Conservation (phyloP, 2,113 vertebrate species). For the Theropithecus gelada region DNA sequence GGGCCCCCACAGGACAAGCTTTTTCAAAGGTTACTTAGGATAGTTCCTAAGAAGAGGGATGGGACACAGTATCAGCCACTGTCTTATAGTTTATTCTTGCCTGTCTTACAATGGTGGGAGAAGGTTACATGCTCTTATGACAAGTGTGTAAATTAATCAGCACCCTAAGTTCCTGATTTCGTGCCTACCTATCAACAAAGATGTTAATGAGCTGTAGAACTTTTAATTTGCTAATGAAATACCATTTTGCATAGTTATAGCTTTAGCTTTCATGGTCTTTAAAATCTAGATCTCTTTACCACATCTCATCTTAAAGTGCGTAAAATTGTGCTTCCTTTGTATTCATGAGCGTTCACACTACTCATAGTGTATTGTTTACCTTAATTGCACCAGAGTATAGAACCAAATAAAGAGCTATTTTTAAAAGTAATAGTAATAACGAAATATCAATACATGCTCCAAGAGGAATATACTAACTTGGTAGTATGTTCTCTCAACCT, state of each 20-base stretch:
- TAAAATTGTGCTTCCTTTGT: neutral
- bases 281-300: neutral
- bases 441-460: neutral
- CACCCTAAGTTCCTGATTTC: neutral
- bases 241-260: neutral
- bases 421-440: neutral
- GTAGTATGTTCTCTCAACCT: conserved; percentile 17
- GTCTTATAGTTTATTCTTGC: neutral
- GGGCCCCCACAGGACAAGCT: neutral
- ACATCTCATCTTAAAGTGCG: neutral
- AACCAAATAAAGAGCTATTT: neutral
- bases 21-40: neutral
- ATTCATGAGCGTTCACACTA: neutral
- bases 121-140: neutral
- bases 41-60: neutral
- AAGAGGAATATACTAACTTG: neutral
- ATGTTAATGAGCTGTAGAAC: neutral
- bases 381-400: neutral
- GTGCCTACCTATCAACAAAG: neutral
- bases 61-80: neutral
- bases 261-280: neutral
- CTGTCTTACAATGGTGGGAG: neutral
- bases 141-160: neutral
- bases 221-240: neutral
- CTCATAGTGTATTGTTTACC: neutral